Evolutionary conservation across 2,888 invertebrate genomes (phyloP), one percentile per base, ranked within the genome.

Genomic region (Limenitis camilla): DNA sequence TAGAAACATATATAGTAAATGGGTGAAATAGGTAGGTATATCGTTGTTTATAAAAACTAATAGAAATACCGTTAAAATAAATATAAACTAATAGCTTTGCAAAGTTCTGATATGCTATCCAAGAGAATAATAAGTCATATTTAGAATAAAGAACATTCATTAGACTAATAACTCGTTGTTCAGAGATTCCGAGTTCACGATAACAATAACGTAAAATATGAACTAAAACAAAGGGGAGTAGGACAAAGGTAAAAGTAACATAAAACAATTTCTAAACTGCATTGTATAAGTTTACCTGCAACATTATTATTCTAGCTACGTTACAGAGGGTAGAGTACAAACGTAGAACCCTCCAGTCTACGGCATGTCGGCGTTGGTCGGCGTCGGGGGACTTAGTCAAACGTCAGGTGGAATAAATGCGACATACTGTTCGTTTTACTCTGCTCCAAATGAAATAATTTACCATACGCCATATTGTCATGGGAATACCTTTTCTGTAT

Each of bases 221-320:
- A 44, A 44, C 33, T 29, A 10, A 35, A 44, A 44, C 29, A 30
- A 30, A 28, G 9, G 8, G 5, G 30, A 45, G 29, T 10, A 30
- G 11, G 7, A 45, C 30, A 45, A 38, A 19, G 11, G 11, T 10
- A 8, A 29, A 11, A 11, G n/a, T n/a, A 38, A 11, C 36, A 45
- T 30, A 36, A 45, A 45, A 45, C 30, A 45, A 45, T 45, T 36
- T 45, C 45, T 45, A 45, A 45, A 38, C 45, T 45, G 45, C 36
- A 45, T 36, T 38, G 45, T 11, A 19, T 35, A 45, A 45, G 45
- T 38, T 45, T 38, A 38, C 30, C 45, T 45, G 45, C 29, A 11
- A 36, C 36, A 28, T 45, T 45, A 45, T 6, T 36, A 45, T 45
- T 45, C 36, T 9, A 38, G 45, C 30, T 36, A 45, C 36, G 45